phyloP scores from a whole-genome alignment of 2,113 vertebrate species.

The Rhinogobius similis region DNA sequence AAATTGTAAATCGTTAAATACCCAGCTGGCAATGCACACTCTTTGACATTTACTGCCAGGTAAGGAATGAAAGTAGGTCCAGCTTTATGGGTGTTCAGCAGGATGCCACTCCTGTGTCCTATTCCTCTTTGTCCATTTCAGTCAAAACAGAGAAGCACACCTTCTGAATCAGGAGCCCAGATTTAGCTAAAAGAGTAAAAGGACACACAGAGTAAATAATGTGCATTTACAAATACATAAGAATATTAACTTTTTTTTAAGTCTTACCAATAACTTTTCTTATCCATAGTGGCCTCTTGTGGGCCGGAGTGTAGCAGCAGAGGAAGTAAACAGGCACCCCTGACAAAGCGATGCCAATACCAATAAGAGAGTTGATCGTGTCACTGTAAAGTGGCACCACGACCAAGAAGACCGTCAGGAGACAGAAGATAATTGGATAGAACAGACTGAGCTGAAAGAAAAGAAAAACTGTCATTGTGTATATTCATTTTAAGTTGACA shows the following conservation, averaged over 20 bases:
- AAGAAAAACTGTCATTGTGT: not conserved
- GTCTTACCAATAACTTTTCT: slow-evolving; percentile 78
- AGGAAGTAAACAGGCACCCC: slow-evolving; percentile 89
- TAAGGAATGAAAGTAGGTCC: not conserved
- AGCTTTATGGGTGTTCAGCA: slow-evolving; percentile 5
- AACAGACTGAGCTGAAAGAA: slow-evolving; percentile 82
- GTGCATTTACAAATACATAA: not conserved
- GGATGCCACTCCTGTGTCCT: not conserved
- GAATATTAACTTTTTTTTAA: too few species aligned
- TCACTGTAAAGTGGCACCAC: slow-evolving; percentile 90
- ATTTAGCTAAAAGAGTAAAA: slow-evolving; percentile 62
- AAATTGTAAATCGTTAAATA: slow-evolving; percentile 11
- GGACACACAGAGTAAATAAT: too few species aligned
- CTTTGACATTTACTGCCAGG: not conserved
- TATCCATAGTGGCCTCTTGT: slow-evolving; percentile 78
- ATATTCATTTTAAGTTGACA: too few species aligned
- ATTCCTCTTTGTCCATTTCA: slow-evolving; percentile 83
- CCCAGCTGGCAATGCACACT: not conserved
- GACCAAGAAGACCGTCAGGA: slow-evolving; percentile 90
- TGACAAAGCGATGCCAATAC: slow-evolving; percentile 86
- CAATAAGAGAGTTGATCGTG: slow-evolving; percentile 87
- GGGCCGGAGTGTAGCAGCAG: slow-evolving; percentile 79
- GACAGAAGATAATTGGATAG: slow-evolving; percentile 88
- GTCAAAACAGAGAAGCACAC: slow-evolving; percentile 85
- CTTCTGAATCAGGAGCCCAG: slow-evolving; percentile 80